phyloP scores from a whole-genome alignment of 2,797 vertebrate genomes.

The Tinamus major region DNA sequence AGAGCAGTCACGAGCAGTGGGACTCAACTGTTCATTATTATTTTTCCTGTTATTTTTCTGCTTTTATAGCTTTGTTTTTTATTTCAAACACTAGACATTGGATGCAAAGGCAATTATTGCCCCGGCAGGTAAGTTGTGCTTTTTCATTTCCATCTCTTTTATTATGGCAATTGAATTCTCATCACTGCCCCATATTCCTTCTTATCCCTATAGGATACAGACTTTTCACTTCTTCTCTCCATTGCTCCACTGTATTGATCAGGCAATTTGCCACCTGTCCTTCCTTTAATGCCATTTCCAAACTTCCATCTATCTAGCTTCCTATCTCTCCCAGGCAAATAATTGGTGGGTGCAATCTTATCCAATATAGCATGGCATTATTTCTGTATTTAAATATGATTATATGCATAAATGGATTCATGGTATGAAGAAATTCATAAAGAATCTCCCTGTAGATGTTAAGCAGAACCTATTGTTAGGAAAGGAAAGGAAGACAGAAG shows the following conservation, averaged over 20 bases:
- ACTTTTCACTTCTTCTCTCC: slow-evolving; percentile 13
- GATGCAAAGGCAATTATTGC: slow-evolving; percentile 45
- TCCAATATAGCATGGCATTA: not conserved
- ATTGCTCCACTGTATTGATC: slow-evolving; percentile 19
- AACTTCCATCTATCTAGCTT: not conserved
- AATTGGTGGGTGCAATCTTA: not conserved
- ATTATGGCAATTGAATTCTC: slow-evolving; percentile 54
- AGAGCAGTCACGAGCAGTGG: not conserved
- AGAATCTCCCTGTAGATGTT: not conserved
- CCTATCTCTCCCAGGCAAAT: not conserved
- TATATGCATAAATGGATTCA: not conserved
- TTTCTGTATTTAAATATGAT: slow-evolving; percentile 28
- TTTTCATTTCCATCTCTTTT: slow-evolving; percentile 55
- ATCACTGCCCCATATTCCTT: slow-evolving; percentile 34
- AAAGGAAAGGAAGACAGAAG: not conserved
- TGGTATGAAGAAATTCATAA: not conserved
- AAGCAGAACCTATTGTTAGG: not conserved
- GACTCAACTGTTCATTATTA: not conserved
- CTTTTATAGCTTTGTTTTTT: slow-evolving; percentile 16
- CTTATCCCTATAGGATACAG: slow-evolving; percentile 3
- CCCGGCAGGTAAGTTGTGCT: not conserved
- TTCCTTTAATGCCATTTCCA: slow-evolving; percentile 29
- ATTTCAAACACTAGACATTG: slow-evolving; percentile 9
- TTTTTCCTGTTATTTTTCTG: slow-evolving; percentile 26
- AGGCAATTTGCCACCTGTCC: slow-evolving; percentile 21